A percentile compares a stretch with the other conserved stretches of the same genome.
Evolutionary conservation across 2,113 vertebrate species (phyloP).

Genomic region (Pipa parva): DNA sequence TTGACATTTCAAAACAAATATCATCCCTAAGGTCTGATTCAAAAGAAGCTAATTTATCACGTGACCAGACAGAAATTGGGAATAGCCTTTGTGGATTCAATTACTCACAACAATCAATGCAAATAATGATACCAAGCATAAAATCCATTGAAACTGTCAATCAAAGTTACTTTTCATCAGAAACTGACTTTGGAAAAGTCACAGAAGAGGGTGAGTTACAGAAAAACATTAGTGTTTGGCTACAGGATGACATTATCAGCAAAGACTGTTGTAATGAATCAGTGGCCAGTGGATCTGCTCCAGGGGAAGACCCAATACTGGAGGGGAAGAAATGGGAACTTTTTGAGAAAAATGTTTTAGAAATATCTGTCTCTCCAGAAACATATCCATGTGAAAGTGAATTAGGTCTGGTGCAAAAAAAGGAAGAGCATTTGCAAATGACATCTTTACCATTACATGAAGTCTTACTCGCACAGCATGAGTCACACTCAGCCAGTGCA

Average conservation of each 20-base stretch:
- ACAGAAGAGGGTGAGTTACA: background rate
- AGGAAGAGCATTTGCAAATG: too few species aligned
- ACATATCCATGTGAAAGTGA: too few species aligned
- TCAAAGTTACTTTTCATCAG: background rate
- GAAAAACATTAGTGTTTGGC: background rate
- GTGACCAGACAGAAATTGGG: background rate
- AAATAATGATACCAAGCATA: background rate
- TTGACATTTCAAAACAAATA: background rate
- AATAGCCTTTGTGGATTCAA: background rate
- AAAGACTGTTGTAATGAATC: too few species aligned
- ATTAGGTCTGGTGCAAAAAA: too few species aligned
- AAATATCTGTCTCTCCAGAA: too few species aligned
- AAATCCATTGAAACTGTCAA: background rate
- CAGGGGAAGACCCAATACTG: background rate
- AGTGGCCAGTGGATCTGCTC: too few species aligned
- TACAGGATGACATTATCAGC: background rate
- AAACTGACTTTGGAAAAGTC: background rate
- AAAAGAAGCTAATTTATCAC: background rate
- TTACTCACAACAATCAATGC: background rate
- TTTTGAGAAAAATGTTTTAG: background rate
- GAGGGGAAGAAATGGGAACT: background rate
- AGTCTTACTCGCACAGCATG: too few species aligned
- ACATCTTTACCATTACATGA: too few species aligned
- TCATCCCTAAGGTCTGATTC: background rate
- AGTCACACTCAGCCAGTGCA: too few species aligned